Evolutionary conservation across 2,113 vertebrate genomes (phyloP).

Genomic region (Columbina picui): DNA sequence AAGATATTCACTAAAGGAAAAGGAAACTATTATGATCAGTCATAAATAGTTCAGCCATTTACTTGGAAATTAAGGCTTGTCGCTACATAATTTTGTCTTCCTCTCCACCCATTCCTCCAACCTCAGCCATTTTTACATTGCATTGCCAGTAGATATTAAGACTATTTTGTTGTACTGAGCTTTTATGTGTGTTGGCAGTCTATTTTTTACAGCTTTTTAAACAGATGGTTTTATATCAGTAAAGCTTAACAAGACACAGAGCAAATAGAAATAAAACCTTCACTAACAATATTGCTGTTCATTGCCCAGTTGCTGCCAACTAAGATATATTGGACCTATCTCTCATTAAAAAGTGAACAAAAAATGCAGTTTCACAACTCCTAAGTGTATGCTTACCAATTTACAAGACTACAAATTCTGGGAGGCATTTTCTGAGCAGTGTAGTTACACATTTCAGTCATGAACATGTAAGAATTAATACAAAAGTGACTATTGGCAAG

Average conservation of each 20-base stretch:
- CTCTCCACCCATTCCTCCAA: background rate
- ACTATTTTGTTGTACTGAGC: conserved; percentile 53
- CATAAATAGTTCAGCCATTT: background rate
- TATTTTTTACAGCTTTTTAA: conserved; percentile 71
- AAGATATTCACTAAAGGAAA: background rate
- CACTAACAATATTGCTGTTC: conserved; percentile 61
- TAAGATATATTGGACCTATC: conserved; percentile 46
- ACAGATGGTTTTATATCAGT: conserved; percentile 72
- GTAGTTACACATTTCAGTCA: conserved; percentile 4
- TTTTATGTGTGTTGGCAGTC: conserved; percentile 45
- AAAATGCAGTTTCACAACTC: conserved; percentile 38
- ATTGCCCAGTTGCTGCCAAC: conserved; percentile 55
- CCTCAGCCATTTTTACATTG: background rate
- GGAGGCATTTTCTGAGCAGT: conserved; percentile 3
- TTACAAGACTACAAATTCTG: conserved; percentile 26
- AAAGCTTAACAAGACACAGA: conserved; percentile 69
- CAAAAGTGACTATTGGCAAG: background rate
- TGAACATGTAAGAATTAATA: conserved; percentile 24
- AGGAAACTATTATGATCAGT: background rate
- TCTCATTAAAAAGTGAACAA: conserved; percentile 36
- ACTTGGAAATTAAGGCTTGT: background rate
- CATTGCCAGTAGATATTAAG: conserved; percentile 14
- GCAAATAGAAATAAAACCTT: conserved; percentile 68
- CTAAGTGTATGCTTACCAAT: conserved; percentile 15
- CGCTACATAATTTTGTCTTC: background rate